Base-by-base conservation (phyloP, 2,113 vertebrate species). In the Microcebus griseorufus region DNA sequence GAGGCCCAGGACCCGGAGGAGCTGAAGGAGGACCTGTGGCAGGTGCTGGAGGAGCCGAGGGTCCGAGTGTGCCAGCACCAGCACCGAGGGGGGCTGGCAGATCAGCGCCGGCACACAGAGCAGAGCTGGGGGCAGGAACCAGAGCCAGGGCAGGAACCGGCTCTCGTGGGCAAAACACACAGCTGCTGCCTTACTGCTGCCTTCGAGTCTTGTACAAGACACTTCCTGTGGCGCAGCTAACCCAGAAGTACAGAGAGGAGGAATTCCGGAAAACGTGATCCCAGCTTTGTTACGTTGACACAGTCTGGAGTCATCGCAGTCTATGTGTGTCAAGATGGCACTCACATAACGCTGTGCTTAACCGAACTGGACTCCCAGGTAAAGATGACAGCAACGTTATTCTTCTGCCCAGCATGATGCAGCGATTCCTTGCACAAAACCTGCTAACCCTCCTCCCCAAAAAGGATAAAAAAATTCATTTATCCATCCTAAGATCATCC, bases 81-180 rank as follows among this genome's bases (percentile, higher is more conserved):
- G 12, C 27, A 53, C 17, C n/a, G 17, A 53, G 48, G 20, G 37
- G 62, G n/a, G n/a, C 76, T 90, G n/a, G n/a, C 34, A 53, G 48
- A 69, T 42, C 5, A 90, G 8, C 0, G 3, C 51, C 4, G 1
- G 39, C 11, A 37, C 12, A 3, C 60, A 25, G 12, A 60, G 3
- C 60, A 18, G 12, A 42, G 8, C 69, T 75, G 14, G 42, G 45
- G 45, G 45, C 45, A 45, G 42, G 42, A 45, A 25, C 72, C 73
- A 75, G 73, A 16, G 13, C 27, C 42, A 16, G 25, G 70, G 14
- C 9, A 8, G 45, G 27, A 75, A 75, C 42, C 16, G 42, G 42
- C 42, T 48, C 25, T 75, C 7, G 4, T 27, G 73, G 73, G 14
- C 42, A 18, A 75, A 48, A 75, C 73, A 75, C 42, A 18, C 4